These are phyloP conservation scores for Hylaeus volcanicus DNA, from an alignment of 1,140 invertebrate species.

Conservation along the genomic window DNA sequence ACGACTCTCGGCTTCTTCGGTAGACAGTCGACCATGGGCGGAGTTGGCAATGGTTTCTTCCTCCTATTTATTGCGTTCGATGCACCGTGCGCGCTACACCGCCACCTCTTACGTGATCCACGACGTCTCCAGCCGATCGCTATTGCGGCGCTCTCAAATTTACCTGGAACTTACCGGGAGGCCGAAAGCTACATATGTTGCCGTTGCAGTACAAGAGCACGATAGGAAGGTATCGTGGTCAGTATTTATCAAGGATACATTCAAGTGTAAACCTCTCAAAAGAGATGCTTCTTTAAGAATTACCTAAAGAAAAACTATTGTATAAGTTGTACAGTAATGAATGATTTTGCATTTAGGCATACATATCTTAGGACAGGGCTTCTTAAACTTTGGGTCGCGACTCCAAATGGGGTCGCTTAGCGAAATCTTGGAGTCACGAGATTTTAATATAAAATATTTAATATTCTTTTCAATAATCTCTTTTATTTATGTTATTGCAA, in stretches of 20 bases:
- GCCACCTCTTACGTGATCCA: slow-evolving; percentile 50
- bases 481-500: too few relatives aligned
- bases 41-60: slow-evolving; percentile 67
- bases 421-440: too few relatives aligned
- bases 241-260: slow-evolving; percentile 26
- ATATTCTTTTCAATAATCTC: too few relatives aligned
- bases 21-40: slow-evolving; percentile 72
- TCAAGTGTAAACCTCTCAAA: too few relatives aligned
- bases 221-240: neutral
- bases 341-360: too few relatives aligned
- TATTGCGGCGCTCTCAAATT: slow-evolving; percentile 9
- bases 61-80: slow-evolving; percentile 69
- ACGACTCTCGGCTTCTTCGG: slow-evolving; percentile 72
- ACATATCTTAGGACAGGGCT: too few relatives aligned
- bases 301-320: too few relatives aligned
- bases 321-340: too few relatives aligned
- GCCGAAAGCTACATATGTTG: slow-evolving; percentile 15
- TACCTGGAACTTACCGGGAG: slow-evolving; percentile 26
- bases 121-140: slow-evolving; percentile 24
- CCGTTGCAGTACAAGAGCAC: neutral
- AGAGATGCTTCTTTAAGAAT: too few relatives aligned
- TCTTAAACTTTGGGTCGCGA: too few relatives aligned
- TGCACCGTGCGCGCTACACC: slow-evolving; percentile 33
- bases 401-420: too few relatives aligned
- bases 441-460: too few relatives aligned